Evolutionary conservation across 2,113 vertebrate genomes (phyloP).

Genomic region (Sphaerodactylus townsendi): DNA sequence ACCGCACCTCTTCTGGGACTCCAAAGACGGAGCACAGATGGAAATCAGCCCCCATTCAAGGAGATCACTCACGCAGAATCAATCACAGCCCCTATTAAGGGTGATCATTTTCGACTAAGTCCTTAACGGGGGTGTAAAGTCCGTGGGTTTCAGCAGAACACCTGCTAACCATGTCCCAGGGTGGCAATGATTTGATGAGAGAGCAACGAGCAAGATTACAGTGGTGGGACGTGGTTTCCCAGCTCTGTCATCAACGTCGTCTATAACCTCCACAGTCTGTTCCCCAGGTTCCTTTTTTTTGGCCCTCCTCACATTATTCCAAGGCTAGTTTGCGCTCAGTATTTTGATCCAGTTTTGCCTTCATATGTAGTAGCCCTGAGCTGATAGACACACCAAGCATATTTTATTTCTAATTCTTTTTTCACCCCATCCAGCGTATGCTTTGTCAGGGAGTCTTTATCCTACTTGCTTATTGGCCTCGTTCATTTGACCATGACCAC

Average conservation of each 20-base stretch:
- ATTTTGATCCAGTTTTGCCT: too few relatives aligned
- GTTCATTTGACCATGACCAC: too few relatives aligned
- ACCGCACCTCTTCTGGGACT: neutral
- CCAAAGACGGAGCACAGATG: neutral
- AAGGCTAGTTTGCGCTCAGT: too few relatives aligned
- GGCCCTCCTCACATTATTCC: neutral
- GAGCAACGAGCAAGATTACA: neutral
- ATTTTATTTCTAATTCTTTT: too few relatives aligned
- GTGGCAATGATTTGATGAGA: neutral
- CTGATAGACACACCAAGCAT: too few relatives aligned
- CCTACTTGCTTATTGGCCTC: too few relatives aligned
- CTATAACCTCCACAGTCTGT: neutral
- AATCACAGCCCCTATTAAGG: neutral
- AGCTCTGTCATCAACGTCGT: neutral
- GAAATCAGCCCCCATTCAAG: neutral
- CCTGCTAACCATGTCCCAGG: neutral
- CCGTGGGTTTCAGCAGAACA: neutral
- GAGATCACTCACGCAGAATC: neutral
- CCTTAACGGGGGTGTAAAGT: neutral
- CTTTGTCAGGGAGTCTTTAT: too few relatives aligned
- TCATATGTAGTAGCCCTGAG: too few relatives aligned
- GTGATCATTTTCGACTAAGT: neutral
- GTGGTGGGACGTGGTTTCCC: neutral
- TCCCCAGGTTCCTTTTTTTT: neutral
- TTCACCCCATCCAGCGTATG: too few relatives aligned